Base-by-base conservation (phyloP, 1,140 invertebrate genomes). In the Eupristina koningsbergeri region DNA sequence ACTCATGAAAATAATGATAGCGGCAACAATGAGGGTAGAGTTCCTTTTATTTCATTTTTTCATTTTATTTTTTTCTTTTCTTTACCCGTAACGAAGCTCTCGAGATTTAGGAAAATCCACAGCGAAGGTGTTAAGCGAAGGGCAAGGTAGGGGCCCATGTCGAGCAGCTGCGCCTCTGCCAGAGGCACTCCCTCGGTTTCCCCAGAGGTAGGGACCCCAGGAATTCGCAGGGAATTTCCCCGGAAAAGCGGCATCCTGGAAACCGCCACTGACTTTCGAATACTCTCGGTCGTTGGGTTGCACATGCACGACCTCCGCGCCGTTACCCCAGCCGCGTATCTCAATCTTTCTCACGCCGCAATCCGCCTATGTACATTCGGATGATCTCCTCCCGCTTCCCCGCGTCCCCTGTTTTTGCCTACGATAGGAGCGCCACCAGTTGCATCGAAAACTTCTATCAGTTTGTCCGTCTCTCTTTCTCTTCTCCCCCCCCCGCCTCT, bases 311-410 rank as follows among this genome's bases (percentile, higher is more conserved):
- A 36, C 31, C n/a, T n/a, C n/a, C n/a, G 75, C 75, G 50, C 41
- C 53, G 53, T 77, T 39, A 36, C 53, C 19, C 17, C 11, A 63
- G 50, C 29, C 29, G 45, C 45, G 22, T 45, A 45, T 77, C 50
- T 78, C 50, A 34, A 63, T 78, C 75, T 63, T 78, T 63, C 75
- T 78, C 75, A 63, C 75, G 34, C 58, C 17, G 45, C 53, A 58
- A 22, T 58, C 53, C 26, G 26, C 53, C 53, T 58, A 58, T 58
- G 53, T 22, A 58, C 47, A 76, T 76, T 76, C 74, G 50, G 58
- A 34, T 34, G 74, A 76, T 76, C 47, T 76, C 26, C 45, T 47
- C 11, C 31, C 63, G 19, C 47, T 76, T 58, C 47, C 47, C 29
- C 47, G 31, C 13, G 63, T 19, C 3, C 63, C 1, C 31, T 19